A percentile compares a stretch with the other conserved stretches of the same genome.
These are phyloP conservation scores for Ammospiza caudacuta DNA, from an alignment of 2,113 vertebrate genomes.

Conservation along the genomic window DNA sequence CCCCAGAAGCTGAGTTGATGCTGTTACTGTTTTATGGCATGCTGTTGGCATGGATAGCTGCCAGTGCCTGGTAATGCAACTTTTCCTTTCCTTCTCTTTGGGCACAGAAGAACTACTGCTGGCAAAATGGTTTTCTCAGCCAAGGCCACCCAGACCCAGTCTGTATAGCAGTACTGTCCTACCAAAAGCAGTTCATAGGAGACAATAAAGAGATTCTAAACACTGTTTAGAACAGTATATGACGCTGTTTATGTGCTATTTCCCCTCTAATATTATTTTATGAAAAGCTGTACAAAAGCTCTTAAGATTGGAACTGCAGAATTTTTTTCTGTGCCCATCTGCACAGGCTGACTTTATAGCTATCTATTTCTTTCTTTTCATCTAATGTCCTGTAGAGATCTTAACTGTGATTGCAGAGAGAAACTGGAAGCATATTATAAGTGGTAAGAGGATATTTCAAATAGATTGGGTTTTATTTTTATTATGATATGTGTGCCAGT, in stretches of 20 bases:
- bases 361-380: not conserved
- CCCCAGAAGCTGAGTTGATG: not conserved
- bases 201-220: conserved; percentile 7
- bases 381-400: not conserved
- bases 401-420: conserved; percentile 2
- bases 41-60: not conserved
- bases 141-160: not conserved
- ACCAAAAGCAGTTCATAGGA: not conserved
- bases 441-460: not conserved
- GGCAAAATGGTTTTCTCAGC: not conserved
- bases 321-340: not conserved
- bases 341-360: not conserved
- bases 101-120: not conserved
- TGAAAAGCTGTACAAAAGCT: conserved; percentile 3
- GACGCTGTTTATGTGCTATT: not conserved
- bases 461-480: not conserved
- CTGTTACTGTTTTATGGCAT: conserved; percentile 3
- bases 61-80: not conserved
- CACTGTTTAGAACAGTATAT: not conserved
- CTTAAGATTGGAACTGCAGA: not conserved
- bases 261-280: not conserved
- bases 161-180: not conserved
- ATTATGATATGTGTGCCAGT: not conserved
- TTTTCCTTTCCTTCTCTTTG: conserved; percentile 7
- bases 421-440: not conserved